A percentile compares a stretch with the other conserved stretches of the same genome.
These are phyloP conservation scores for Gryllus longicercus DNA, from an alignment of 2,888 invertebrate genomes.

Conservation along the genomic window DNA sequence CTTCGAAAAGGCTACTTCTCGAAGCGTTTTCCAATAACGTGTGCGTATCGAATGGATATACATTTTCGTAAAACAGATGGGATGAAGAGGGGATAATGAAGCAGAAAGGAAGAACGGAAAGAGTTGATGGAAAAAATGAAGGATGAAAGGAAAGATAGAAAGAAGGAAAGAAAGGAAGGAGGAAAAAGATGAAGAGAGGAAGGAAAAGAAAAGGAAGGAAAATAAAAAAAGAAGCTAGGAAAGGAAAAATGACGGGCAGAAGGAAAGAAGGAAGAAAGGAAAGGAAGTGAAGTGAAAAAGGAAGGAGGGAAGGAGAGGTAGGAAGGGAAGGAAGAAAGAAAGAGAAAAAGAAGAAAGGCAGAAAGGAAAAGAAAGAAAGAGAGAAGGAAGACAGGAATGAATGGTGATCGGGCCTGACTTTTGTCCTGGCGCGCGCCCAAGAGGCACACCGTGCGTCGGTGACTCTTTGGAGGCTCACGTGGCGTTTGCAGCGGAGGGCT, in stretches of 20 bases:
- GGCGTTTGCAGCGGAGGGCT: too few species aligned
- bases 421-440: too few species aligned
- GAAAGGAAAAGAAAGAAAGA: not conserved
- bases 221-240: not conserved
- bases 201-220: constrained; percentile 25
- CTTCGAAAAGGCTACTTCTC: too few species aligned
- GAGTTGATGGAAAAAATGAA: not conserved
- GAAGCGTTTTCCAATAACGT: too few species aligned
- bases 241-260: not conserved
- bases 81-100: constrained; percentile 24
- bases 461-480: too few species aligned
- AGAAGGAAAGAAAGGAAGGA: too few species aligned
- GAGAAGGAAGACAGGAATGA: not conserved
- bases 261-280: not conserved
- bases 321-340: not conserved
- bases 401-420: too few species aligned
- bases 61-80: not conserved
- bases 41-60: too few species aligned
- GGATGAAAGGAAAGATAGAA: not conserved
- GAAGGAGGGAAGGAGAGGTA: not conserved
- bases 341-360: not conserved
- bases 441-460: too few species aligned
- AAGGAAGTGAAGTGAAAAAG: constrained; percentile 24
- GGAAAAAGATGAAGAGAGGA: constrained; percentile 20
- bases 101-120: constrained; percentile 27